Percentiles rank a stretch among this genome's conserved stretches.
Conservation (phyloP, 2,888 invertebrate genomes). For the Orchestes rusci region DNA sequence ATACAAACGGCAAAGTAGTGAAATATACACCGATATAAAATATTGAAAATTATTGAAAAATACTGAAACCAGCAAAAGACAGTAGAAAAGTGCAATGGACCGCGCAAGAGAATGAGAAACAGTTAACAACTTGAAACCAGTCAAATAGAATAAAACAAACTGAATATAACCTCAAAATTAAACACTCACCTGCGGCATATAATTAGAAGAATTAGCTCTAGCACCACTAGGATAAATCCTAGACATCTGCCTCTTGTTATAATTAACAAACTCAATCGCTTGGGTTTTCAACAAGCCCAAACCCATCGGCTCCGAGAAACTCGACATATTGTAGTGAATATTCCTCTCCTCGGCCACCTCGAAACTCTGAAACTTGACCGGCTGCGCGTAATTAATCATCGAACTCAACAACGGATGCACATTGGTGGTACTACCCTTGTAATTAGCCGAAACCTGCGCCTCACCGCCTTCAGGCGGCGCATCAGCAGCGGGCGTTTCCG, state of each 20-base stretch:
- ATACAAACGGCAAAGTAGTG: too few relatives aligned
- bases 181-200: conserved; percentile 92
- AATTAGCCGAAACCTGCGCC: conserved; percentile 57
- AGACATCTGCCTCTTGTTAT: conserved; percentile 99
- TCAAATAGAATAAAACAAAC: too few relatives aligned
- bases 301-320: conserved; percentile 96
- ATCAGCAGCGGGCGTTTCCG: conserved; percentile 48
- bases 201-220: conserved; percentile 97
- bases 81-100: too few relatives aligned
- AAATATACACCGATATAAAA: too few relatives aligned
- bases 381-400: conserved; percentile 99
- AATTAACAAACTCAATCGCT: conserved; percentile 98
- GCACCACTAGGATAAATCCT: conserved; percentile 99
- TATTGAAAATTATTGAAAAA: too few relatives aligned
- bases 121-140: too few relatives aligned
- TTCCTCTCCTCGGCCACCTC: conserved; percentile 97
- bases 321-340: conserved; percentile 97
- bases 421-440: conserved; percentile 96
- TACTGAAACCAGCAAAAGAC: too few relatives aligned
- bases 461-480: conserved; percentile 53
- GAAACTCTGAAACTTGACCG: conserved; percentile 97
- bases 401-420: conserved; percentile 98
- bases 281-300: conserved; percentile 92
- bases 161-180: too few relatives aligned
- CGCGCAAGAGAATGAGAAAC: too few relatives aligned